Base-by-base conservation (phyloP, 1,140 invertebrate species). In the Heliconius congener region DNA sequence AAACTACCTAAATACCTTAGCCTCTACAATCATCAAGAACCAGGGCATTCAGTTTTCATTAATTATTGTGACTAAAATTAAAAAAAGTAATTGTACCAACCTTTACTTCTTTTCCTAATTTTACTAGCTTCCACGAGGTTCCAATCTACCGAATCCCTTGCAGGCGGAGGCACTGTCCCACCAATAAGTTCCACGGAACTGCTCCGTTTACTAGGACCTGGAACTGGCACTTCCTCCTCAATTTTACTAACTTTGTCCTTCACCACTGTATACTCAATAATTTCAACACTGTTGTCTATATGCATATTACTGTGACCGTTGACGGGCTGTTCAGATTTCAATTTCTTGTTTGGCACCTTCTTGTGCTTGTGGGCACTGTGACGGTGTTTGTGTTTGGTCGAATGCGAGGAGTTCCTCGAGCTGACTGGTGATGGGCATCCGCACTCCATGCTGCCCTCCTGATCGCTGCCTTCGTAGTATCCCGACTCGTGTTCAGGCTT, bases 401-500 rank as follows among this genome's bases (percentile, higher is more conserved):
- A 93, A 78, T 93, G 90, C 8, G 92, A 93, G 13, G 91, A 93
- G 83, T 94, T 93, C 52, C 93, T 85, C 9, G 92, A 93, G 82
- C 92, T 93, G n/a, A 92, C 86, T n/a, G 92, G 92, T 11, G 92
- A 93, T 8, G 91, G 92, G 79, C 91, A 93, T 73, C 88, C 91
- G 77, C 90, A 93, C 84, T 94, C 93, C 93, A 94, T 93, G 78
- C 92, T 93, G 81, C 92, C 93, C 85, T 94, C 93, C 86, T 92
- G 91, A 82, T 94, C 93, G 87, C 93, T 94, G 76, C 93, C 93
- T 87, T 94, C 93, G 92, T 94, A 94, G 81, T 94, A 94, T 85
- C 93, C 93, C 80, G 93, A 94, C 88, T 94, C 93, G 93, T 94
- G 93, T 80, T 94, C 93, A 81, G 93, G 93, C 84, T 94, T 94